Conservation (phyloP, 2,797 vertebrate species). For the Oreonectes daqikongensis region DNA sequence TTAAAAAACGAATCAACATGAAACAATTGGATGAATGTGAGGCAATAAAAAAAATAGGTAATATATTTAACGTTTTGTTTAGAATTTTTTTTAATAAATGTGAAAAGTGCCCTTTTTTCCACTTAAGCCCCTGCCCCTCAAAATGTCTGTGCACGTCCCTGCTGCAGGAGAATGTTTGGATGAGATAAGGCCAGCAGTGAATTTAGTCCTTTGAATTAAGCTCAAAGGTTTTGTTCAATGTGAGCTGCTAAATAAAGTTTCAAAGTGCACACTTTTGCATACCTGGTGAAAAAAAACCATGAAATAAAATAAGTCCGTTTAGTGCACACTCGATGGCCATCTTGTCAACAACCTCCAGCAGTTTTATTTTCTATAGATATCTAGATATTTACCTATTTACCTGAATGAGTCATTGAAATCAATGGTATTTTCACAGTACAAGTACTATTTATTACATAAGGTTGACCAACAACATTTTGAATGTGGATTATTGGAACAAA, state of each 20-base stretch:
- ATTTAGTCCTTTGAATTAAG: slow-evolving; percentile 4
- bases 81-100: too few species aligned
- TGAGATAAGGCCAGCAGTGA: not conserved
- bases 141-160: too few species aligned
- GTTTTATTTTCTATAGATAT: not conserved
- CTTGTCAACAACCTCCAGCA: not conserved
- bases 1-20: too few species aligned
- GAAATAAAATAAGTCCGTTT: not conserved
- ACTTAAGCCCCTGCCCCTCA: too few species aligned
- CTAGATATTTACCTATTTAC: too few species aligned
- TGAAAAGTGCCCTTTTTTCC: too few species aligned
- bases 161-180: not conserved
- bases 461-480: not conserved
- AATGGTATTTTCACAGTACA: too few species aligned
- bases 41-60: too few species aligned
- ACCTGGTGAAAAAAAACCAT: slow-evolving; percentile 1
- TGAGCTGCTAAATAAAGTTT: not conserved
- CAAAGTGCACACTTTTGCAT: slow-evolving; percentile 3
- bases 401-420: too few species aligned
- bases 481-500: not conserved
- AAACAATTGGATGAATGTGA: too few species aligned
- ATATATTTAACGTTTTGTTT: too few species aligned
- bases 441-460: too few species aligned
- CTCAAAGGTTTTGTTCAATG: not conserved
- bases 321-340: not conserved